A percentile compares a stretch with the other conserved stretches of the same genome.
Conservation (phyloP, 1,140 invertebrate species). For the Bombus affinis region DNA sequence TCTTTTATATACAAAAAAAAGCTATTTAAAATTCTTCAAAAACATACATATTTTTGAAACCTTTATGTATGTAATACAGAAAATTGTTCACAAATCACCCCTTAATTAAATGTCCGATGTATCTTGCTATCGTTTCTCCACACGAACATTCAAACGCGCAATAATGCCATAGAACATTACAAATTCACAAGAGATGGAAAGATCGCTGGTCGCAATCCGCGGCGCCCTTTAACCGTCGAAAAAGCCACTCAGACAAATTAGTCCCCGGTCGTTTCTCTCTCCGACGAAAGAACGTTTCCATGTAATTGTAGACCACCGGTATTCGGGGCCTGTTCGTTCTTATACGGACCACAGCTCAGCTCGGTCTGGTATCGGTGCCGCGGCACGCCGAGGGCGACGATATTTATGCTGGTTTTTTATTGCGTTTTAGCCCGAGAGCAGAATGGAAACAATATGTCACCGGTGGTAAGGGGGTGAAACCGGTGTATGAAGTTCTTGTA, state of each 20-base stretch:
- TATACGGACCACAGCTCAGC: conserved; percentile 49
- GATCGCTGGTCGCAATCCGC: conserved; percentile 16
- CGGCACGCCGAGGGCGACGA: conserved; percentile 54
- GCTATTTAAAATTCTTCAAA: background rate
- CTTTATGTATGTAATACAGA: background rate
- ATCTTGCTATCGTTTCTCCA: background rate
- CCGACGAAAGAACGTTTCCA: conserved; percentile 43
- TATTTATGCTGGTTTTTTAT: conserved; percentile 82
- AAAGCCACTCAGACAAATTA: conserved; percentile 82
- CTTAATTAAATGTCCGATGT: background rate
- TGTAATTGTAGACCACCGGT: conserved; percentile 48
- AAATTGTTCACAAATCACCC: background rate
- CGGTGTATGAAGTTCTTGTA: conserved; percentile 74
- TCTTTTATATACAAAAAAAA: background rate
- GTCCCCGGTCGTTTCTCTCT: conserved; percentile 54
- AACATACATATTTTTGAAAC: background rate
- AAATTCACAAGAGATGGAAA: background rate
- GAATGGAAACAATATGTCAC: conserved; percentile 82
- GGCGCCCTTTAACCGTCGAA: conserved; percentile 62
- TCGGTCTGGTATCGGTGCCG: conserved; percentile 40
- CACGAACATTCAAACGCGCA: background rate
- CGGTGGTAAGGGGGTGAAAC: conserved; percentile 65
- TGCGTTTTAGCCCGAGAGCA: conserved; percentile 74
- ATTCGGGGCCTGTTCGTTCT: conserved; percentile 69
- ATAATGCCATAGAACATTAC: background rate